Percentiles rank a stretch among this genome's conserved stretches.
Evolutionary conservation across 1,140 invertebrate species (phyloP).

Genomic region (Drosophila sproati): DNA sequence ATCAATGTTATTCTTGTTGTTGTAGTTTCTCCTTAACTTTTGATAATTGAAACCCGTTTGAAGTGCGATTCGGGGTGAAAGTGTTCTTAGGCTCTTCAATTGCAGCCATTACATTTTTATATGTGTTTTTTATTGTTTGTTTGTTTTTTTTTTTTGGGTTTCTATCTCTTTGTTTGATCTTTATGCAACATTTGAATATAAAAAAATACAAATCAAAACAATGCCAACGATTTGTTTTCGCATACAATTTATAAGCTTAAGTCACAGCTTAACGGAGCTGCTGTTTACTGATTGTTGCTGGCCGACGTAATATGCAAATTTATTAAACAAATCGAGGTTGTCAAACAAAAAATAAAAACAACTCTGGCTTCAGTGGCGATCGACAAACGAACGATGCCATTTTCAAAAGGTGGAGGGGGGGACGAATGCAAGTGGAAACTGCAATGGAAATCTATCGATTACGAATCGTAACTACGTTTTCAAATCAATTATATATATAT

Average conservation of each 20-base stretch:
- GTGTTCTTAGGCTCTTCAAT: constrained; percentile 1
- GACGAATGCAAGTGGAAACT: not conserved
- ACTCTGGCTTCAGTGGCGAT: constrained; percentile 6
- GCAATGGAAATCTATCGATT: constrained; percentile 9
- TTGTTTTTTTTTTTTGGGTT: not conserved
- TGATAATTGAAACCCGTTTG: constrained; percentile 65
- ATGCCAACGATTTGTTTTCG: constrained; percentile 20
- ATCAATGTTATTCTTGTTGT: not conserved
- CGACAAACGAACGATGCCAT: not conserved
- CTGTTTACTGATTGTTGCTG: constrained; percentile 58
- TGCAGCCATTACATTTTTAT: not conserved
- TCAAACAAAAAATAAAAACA: constrained; percentile 50
- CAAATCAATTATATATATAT: not conserved
- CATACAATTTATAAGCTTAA: constrained; percentile 36
- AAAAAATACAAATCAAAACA: constrained; percentile 29
- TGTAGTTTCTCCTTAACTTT: constrained; percentile 15
- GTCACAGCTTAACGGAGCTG: constrained; percentile 49
- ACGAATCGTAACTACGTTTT: constrained; percentile 4
- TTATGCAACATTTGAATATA: constrained; percentile 45
- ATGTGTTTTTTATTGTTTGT: not conserved
- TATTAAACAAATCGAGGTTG: constrained; percentile 69
- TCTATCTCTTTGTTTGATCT: not conserved
- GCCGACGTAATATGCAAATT: constrained; percentile 71
- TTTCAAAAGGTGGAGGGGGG: not conserved
- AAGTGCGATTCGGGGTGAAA: constrained; percentile 22